Conservation (phyloP, 2,888 invertebrate genomes). For the Deilephila porcellus region DNA sequence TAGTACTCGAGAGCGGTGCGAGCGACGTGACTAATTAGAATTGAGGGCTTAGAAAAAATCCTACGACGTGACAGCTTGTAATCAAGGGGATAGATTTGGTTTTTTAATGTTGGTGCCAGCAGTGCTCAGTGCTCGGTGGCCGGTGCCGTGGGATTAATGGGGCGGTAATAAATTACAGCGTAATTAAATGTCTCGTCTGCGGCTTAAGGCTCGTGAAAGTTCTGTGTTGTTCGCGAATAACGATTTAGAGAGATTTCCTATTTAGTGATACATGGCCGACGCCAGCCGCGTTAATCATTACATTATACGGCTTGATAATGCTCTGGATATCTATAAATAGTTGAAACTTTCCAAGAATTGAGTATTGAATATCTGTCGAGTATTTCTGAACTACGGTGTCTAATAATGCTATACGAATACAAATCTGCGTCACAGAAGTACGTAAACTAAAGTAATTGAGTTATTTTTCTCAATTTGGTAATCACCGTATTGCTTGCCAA, state of each 20-base stretch:
- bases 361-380: neutral
- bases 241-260: constrained; percentile 49
- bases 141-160: constrained; percentile 67
- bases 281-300: constrained; percentile 20
- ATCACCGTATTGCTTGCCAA: neutral
- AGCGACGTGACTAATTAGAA: constrained; percentile 80
- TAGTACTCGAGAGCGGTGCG: constrained; percentile 65
- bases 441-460: too few relatives aligned
- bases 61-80: constrained; percentile 83
- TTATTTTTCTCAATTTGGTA: neutral
- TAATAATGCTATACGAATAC: neutral
- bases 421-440: too few relatives aligned
- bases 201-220: constrained; percentile 49
- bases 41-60: constrained; percentile 82
- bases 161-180: constrained; percentile 75
- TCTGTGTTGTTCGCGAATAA: constrained; percentile 49
- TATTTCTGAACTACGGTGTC: neutral
- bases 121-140: constrained; percentile 50
- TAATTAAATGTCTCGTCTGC: constrained; percentile 79
- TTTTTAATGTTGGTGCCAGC: constrained; percentile 63
- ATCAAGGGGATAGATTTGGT: constrained; percentile 81
- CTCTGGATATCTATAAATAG: neutral
- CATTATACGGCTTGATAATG: neutral
- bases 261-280: neutral
- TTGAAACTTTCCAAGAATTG: neutral